Evolutionary conservation across 2,888 invertebrate species (phyloP), one percentile per base, ranked within the genome.

Genomic region (Diploptera punctata): DNA sequence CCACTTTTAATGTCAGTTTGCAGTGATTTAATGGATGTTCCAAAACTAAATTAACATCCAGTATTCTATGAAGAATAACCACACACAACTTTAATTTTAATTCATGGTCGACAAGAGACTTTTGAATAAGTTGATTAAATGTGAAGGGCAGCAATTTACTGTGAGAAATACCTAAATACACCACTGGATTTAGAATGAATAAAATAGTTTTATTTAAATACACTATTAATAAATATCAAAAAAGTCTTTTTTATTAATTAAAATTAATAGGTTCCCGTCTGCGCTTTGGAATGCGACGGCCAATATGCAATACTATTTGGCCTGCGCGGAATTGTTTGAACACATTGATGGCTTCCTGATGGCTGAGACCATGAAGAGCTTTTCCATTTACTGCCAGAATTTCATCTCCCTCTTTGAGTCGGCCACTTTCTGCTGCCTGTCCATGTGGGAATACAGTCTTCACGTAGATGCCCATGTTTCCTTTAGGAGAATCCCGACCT

Each of bases 401-500:
- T 85, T 93, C 92, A 83, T 94, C 93, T 79, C 94, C 95, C 91
- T 94, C 94, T 85, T 89, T 89, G 29, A 95, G 86, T 76, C 89
- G 86, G 26, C 91, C 91, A 77, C 90, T 89, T 79, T 95, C 94
- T 33, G 93, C 92, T 13, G 95, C 94, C 81, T 95, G 93, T 4
- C 96, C 95, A 77, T 91, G 90, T 73, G 92, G 91, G 80, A 94
- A 93, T 75, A 96, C 91, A 26, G 94, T 93, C 82, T 95, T 93
- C 21, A 96, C 93, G 81, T 92, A 95, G 78, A 96, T 94, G 54
- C 95, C 95, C 89, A 95, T 93, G 78, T 90, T 91, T 0, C 94
- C 95, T 76, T 91, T 90, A 1, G 94, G 93, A 16, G 94, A 94
- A 81, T 95, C 95, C 69, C 89, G 88, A 1, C 95, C 95, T 16